Evolutionary conservation across 2,797 vertebrate species (phyloP).

Genomic region (Liasis olivaceus): DNA sequence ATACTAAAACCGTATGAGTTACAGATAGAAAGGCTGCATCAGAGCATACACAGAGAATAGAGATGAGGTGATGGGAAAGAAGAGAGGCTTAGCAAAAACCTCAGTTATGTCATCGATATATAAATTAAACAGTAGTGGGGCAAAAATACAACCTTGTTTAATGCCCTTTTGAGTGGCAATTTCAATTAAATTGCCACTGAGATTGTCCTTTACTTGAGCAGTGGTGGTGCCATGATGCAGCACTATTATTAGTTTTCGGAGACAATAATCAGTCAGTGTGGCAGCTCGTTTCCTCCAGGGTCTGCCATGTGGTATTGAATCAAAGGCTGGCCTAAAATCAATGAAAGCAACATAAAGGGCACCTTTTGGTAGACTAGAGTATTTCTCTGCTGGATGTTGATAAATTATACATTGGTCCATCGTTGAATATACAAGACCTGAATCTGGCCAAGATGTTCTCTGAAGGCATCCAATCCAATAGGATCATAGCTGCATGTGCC

Average conservation of each 20-base stretch:
- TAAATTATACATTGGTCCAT: background rate
- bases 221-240: background rate
- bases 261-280: background rate
- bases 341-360: background rate
- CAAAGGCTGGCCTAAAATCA: background rate
- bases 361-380: background rate
- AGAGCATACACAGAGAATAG: no score
- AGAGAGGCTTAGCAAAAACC: no score
- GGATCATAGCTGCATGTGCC: background rate
- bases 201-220: background rate
- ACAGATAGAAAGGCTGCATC: no score
- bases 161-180: background rate
- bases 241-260: background rate
- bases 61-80: no score
- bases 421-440: background rate
- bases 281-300: background rate
- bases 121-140: no score
- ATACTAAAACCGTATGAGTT: background rate
- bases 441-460: background rate
- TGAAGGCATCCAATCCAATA: background rate
- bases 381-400: background rate
- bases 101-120: no score
- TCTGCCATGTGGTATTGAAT: background rate
- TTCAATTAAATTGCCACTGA: background rate
- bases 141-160: background rate